These are phyloP conservation scores for Eupelmus urozonus DNA, from an alignment of 2,888 invertebrate species.

Conservation along the genomic window DNA sequence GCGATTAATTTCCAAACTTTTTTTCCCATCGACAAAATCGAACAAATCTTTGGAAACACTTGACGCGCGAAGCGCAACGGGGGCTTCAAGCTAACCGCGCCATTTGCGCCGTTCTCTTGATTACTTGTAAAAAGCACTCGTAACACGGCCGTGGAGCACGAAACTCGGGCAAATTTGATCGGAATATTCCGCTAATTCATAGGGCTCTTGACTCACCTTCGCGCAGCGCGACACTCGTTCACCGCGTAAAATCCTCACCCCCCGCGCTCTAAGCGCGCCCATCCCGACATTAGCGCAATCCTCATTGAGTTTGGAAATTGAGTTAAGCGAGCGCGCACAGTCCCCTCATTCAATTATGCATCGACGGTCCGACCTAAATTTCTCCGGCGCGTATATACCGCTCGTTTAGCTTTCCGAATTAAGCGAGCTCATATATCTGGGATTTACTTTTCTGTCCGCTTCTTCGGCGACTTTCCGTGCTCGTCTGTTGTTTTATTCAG, in stretches of 20 bases:
- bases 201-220: neutral
- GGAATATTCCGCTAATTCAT: neutral
- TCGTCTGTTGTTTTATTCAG: no score
- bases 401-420: constrained; percentile 28
- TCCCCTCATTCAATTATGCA: constrained; percentile 66
- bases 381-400: neutral
- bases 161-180: constrained; percentile 3
- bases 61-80: no score
- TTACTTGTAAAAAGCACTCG: no score
- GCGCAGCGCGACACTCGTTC: no score
- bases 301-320: constrained; percentile 63
- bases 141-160: no score
- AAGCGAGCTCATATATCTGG: neutral
- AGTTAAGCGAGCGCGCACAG: constrained; percentile 61
- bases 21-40: no score
- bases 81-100: no score
- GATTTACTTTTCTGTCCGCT: no score
- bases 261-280: constrained; percentile 4
- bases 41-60: no score
- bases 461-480: no score
- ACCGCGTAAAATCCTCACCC: constrained; percentile 1
- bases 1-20: no score
- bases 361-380: constrained; percentile 61
- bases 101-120: no score
- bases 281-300: constrained; percentile 63